Evolutionary conservation across 2,888 invertebrate species (phyloP), one percentile per base, ranked within the genome.

Genomic region (Orthonychiurus folsomi): DNA sequence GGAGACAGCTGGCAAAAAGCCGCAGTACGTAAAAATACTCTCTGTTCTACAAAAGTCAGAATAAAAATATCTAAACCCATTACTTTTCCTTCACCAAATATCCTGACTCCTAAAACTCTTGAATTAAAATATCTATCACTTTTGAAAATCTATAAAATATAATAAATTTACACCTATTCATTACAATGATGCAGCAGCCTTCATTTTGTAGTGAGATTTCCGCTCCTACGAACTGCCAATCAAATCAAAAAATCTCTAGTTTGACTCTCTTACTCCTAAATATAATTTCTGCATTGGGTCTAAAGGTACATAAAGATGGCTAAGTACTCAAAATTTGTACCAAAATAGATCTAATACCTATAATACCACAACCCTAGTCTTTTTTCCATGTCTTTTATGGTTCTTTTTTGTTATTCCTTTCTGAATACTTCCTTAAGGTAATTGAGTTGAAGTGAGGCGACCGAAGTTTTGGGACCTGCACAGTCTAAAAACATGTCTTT

Each of bases 341-440:
- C 37, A 37, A 37, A 37, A 37, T 37, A 37, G 9, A 37, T 9
- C 15, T 37, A 37, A 15, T 9, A 5, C 37, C 15, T 9, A 37
- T 37, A 37, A 9, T n/a, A 52, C 52, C 5, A 52, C 9, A 52
- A 52, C 52, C 5, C 12, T 52, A 52, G 52, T 52, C 52, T 52
- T 60, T 60, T 59, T 60, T 26, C 55, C 54, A 60, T 60, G 60
- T 60, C 60, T 60, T 60, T 60, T 60, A 60, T 60, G 54, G 55
- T 37, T 60, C n/a, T n/a, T n/a, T n/a, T n/a, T n/a, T n/a, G n/a
- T n/a, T n/a, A n/a, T n/a, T n/a, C n/a, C n/a, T n/a, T n/a, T n/a
- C n/a, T 37, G 15, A 37, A 37, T 37, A 5, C 15, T 37, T 37
- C 37, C 37, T 37, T 37, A 15, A 37, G 37, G 5, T 37, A 9